These are phyloP conservation scores for Ichneumon xanthorius DNA, from an alignment of 2,888 invertebrate genomes.

Conservation along the genomic window DNA sequence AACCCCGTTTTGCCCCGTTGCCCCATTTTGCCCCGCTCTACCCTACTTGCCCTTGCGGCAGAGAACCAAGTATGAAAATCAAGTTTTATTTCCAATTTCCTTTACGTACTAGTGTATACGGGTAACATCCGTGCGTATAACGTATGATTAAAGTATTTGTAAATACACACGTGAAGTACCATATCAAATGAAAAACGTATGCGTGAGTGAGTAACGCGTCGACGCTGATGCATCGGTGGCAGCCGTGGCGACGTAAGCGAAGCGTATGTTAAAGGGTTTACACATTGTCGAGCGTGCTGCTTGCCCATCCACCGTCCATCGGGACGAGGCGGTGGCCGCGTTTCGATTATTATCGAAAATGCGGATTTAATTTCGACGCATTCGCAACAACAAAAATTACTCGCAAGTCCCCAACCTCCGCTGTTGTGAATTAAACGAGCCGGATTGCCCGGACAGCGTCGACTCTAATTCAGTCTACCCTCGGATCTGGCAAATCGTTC, in stretches of 20 bases:
- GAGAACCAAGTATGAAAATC: conserved; percentile 54
- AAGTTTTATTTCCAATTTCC: conserved; percentile 74
- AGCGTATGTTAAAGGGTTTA: conserved; percentile 52
- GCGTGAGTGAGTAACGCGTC: conserved; percentile 49
- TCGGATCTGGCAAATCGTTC: conserved; percentile 57
- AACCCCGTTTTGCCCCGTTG: too few species aligned
- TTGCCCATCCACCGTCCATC: background rate
- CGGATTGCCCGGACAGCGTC: conserved; percentile 9
- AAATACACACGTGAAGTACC: background rate
- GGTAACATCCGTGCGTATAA: conserved; percentile 2
- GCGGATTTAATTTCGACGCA: conserved; percentile 75
- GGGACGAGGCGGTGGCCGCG: conserved; percentile 64
- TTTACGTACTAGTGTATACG: conserved; percentile 2
- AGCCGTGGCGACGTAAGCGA: conserved; percentile 38
- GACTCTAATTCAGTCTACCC: conserved; percentile 42
- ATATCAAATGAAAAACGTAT: conserved; percentile 40
- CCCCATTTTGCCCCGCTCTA: too few species aligned
- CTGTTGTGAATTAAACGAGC: background rate
- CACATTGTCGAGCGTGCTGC: conserved; percentile 52
- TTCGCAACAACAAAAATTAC: conserved; percentile 66
- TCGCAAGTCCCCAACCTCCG: conserved; percentile 32
- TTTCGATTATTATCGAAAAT: conserved; percentile 74
- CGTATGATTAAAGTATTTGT: conserved; percentile 9
- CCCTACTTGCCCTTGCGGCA: conserved; percentile 17
- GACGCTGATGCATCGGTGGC: conserved; percentile 28